A percentile compares a stretch with the other conserved stretches of the same genome.
phyloP scores from a whole-genome alignment of 2,797 vertebrate genomes.

The Podarcis siculus region DNA sequence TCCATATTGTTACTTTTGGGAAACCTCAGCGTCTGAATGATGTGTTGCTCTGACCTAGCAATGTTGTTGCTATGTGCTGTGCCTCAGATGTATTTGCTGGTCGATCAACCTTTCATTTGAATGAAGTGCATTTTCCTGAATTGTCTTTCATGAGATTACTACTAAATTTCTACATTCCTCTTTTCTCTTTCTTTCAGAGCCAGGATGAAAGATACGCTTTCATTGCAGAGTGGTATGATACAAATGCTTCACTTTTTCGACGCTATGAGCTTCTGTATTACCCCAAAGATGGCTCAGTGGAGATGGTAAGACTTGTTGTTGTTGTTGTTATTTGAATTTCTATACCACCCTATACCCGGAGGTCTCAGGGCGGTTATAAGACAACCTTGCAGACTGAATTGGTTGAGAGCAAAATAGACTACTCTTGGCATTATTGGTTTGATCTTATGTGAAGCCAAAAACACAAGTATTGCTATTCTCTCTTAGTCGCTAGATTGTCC shows the following conservation, averaged over 20 bases:
- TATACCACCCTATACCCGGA: no score
- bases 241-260: constrained; percentile 86
- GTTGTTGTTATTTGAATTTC: no score
- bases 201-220: constrained; percentile 92
- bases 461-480: background rate
- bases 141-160: background rate
- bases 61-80: no score
- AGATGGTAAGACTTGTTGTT: constrained; percentile 85
- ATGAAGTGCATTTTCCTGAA: background rate
- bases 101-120: no score
- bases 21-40: no score
- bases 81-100: no score
- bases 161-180: background rate
- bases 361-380: background rate
- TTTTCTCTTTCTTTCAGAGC: constrained; percentile 68
- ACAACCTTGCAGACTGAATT: background rate
- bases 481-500: background rate
- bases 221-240: constrained; percentile 93
- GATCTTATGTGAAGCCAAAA: constrained; percentile 22
- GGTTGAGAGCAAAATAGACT: constrained; percentile 5
- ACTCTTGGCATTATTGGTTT: background rate
- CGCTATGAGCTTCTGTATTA: constrained; percentile 93
- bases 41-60: no score
- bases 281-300: constrained; percentile 89
- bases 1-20: no score